Evolutionary conservation across 2,113 vertebrate species (phyloP), one percentile per base, ranked within the genome.

Genomic region (Hemicordylus capensis): DNA sequence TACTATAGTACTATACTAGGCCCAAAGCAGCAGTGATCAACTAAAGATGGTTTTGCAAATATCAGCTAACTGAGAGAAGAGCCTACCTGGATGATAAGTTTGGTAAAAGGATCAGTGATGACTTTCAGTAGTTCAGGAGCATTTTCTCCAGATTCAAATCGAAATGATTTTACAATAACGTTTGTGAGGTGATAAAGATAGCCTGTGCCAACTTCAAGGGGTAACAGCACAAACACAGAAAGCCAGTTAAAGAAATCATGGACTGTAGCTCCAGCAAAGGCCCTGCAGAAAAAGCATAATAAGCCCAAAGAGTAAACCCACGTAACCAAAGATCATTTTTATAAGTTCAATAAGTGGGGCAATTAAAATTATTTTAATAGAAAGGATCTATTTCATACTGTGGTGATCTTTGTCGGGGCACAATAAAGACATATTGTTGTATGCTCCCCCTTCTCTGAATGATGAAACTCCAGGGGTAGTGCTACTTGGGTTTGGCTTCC

Each of bases 161-260:
- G 88, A 92, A 99, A 99, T 19, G 97, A 96, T 0, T 97, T 58
- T 26, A 99, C 97, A 28, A 99, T 76, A 4, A 94, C 87, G 4
- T 78, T 85, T 58, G 98, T 99, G 89, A 99, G 94, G 69, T 92
- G 93, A 93, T 93, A 98, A 77, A 99, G 95, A 88, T 98, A 98
- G 0, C 97, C 96, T 3, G 98, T 95, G 85, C 96, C 94, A 0
- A 96, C 96, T 93, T 99, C 99, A 93, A 99, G 46, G 0, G 99
- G 99, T 90, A 99, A 73, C 4, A 99, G 95, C 0, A 97, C 84
- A 37, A 99, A 85, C 77, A 99, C 99, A 0, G 99, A 99, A 0
- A 99, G 96, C 98, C 98, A 99, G 95, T 99, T 99, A 92, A 99
- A 99, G 93, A 99, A 99, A 94, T 99, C 98, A 0, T 99, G 98